A percentile compares a stretch with the other conserved stretches of the same genome.
Evolutionary conservation across 1,140 invertebrate species (phyloP).

Genomic region (Formica exsecta): DNA sequence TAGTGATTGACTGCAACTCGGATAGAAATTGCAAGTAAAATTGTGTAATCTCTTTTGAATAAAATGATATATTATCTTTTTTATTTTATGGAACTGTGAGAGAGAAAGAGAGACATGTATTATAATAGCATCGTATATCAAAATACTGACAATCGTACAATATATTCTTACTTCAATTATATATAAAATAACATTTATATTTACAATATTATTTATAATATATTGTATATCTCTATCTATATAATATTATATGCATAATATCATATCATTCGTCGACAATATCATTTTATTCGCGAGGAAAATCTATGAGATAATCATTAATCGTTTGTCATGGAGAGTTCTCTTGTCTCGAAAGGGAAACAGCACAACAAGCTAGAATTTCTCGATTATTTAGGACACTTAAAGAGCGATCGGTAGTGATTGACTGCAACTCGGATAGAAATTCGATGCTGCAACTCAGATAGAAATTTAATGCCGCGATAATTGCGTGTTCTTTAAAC

Average conservation of each 20-base stretch:
- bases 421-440: not conserved
- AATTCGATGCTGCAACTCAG: constrained; percentile 43
- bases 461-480: constrained; percentile 47
- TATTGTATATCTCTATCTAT: too few species aligned
- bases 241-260: not conserved
- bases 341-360: constrained; percentile 51
- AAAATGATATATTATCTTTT: not conserved
- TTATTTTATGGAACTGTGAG: not conserved
- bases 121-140: too few species aligned
- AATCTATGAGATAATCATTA: not conserved
- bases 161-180: not conserved
- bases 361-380: not conserved
- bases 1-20: too few species aligned
- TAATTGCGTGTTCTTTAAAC: constrained; percentile 47
- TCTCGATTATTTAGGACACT: constrained; percentile 13
- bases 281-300: not conserved
- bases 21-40: not conserved
- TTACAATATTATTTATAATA: not conserved
- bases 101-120: not conserved
- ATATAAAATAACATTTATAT: not conserved
- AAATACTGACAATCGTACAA: too few species aligned
- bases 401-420: not conserved
- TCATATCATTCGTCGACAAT: too few species aligned
- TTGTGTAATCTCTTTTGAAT: not conserved
- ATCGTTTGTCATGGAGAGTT: constrained; percentile 36